These are phyloP conservation scores for Phalacrocorax pelagicus DNA, from an alignment of 2,113 vertebrate species.

Conservation along the genomic window DNA sequence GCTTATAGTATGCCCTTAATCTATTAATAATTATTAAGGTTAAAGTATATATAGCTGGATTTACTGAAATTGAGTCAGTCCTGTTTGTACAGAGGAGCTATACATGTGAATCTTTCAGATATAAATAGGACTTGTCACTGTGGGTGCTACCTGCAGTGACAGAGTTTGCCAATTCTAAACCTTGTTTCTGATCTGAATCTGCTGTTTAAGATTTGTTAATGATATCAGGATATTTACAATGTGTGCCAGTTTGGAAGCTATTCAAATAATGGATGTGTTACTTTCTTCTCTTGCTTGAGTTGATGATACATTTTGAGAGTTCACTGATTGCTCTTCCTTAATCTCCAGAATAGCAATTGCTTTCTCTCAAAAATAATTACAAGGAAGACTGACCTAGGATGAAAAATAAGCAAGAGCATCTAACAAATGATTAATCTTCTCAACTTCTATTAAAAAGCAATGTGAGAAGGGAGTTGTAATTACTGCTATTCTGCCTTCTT, in stretches of 20 bases:
- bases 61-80: neutral
- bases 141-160: neutral
- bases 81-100: neutral
- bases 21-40: neutral
- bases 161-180: neutral
- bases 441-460: neutral
- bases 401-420: conserved; percentile 2
- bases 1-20: neutral
- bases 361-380: conserved; percentile 50
- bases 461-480: neutral
- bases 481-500: neutral
- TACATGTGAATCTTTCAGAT: neutral
- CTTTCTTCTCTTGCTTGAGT: neutral
- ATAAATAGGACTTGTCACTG: neutral
- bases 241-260: neutral
- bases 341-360: conserved; percentile 3
- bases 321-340: neutral
- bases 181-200: neutral
- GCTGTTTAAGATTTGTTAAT: neutral
- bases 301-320: conserved; percentile 10
- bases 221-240: neutral
- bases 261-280: neutral
- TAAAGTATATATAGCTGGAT: neutral
- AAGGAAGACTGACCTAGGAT: conserved; percentile 11
- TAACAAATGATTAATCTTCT: neutral